phyloP scores from a whole-genome alignment of 2,888 invertebrate species.

The Caenorhabditis sp. region DNA sequence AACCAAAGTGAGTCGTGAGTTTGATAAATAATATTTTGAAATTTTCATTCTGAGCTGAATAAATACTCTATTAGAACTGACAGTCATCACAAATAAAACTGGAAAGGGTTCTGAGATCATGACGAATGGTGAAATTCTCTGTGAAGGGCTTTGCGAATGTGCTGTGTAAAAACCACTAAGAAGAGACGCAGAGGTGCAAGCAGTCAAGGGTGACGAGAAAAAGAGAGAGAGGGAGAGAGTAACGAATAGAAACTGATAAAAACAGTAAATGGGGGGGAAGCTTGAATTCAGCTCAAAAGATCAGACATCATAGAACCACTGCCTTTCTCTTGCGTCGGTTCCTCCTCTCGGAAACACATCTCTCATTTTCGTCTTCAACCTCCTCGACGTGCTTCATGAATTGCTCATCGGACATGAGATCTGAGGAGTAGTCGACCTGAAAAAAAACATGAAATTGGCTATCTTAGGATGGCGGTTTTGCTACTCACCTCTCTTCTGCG shows the following conservation, averaged over 20 bases:
- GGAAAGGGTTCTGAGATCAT: background rate
- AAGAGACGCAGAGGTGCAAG: constrained; percentile 31
- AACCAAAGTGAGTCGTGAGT: too few relatives aligned
- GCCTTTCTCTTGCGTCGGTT: constrained; percentile 60
- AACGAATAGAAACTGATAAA: constrained; percentile 9
- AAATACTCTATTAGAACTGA: background rate
- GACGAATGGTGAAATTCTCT: background rate
- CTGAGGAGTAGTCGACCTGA: constrained; percentile 88
- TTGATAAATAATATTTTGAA: background rate
- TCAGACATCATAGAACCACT: constrained; percentile 55
- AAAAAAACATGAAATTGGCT: too few relatives aligned
- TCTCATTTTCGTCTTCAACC: constrained; percentile 67
- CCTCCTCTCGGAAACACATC: constrained; percentile 34
- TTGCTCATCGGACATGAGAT: constrained; percentile 97
- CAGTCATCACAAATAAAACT: background rate
- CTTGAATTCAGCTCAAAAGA: constrained; percentile 38
- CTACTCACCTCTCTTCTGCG: constrained; percentile 69
- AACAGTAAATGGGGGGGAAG: background rate
- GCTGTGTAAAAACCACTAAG: constrained; percentile 14
- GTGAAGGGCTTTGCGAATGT: background rate
- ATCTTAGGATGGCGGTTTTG: too few relatives aligned
- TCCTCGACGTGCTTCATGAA: constrained; percentile 88
- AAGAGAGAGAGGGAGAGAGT: too few relatives aligned
- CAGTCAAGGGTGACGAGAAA: background rate
- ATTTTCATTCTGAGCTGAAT: background rate